A percentile compares a stretch with the other conserved stretches of the same genome.
Evolutionary conservation across 2,797 vertebrate genomes (phyloP).

Genomic region (Gambusia yucatana): DNA sequence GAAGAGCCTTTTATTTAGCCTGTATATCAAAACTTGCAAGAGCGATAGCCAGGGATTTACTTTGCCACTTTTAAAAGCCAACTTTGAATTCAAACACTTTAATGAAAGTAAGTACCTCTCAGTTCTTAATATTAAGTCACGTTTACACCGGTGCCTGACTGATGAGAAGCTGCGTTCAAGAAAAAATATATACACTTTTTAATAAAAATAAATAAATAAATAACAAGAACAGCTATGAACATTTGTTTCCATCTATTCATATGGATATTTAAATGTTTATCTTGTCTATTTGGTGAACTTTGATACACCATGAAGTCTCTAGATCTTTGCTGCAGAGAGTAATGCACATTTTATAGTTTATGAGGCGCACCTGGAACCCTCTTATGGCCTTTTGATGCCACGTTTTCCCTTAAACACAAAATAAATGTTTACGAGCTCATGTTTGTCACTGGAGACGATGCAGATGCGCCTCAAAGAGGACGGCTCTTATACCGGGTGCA

Average conservation of each 20-base stretch:
- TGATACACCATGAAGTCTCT: background rate
- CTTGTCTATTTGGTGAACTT: background rate
- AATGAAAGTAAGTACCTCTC: background rate
- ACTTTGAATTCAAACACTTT: background rate
- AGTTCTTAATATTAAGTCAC: background rate
- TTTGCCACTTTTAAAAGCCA: background rate
- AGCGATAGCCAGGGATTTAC: background rate
- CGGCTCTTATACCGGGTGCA: background rate
- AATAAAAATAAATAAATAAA: background rate
- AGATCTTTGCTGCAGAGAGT: background rate
- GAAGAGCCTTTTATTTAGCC: background rate
- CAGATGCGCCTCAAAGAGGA: background rate
- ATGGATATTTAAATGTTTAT: background rate
- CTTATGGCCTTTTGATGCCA: background rate
- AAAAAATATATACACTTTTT: background rate
- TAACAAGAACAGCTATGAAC: background rate
- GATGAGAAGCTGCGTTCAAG: background rate
- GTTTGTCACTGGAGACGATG: background rate
- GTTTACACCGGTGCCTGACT: background rate
- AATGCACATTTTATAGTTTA: background rate
- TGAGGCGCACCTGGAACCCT: background rate
- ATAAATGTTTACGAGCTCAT: conserved; percentile 1
- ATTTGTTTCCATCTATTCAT: background rate
- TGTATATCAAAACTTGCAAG: background rate
- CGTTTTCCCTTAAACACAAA: background rate